phyloP scores from a whole-genome alignment of 2,888 invertebrate genomes.

The Thalpophila matura region DNA sequence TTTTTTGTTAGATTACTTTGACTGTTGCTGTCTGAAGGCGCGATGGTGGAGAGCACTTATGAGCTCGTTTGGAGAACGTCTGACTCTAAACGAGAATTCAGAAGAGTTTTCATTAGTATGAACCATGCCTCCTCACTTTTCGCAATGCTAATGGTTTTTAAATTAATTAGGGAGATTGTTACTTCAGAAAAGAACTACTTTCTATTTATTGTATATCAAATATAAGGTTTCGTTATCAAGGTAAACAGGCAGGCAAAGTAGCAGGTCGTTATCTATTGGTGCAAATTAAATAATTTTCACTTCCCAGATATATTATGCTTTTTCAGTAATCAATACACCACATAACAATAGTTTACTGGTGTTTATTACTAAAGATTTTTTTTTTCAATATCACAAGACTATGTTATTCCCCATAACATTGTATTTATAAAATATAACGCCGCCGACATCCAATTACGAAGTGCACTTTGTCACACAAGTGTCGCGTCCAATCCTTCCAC shows the following conservation, averaged over 20 bases:
- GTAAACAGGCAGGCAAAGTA: too few species aligned
- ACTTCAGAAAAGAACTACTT: too few species aligned
- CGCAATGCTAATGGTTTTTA: not conserved
- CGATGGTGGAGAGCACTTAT: conserved; percentile 45
- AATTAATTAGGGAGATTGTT: too few species aligned
- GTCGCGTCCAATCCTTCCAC: conserved; percentile 50
- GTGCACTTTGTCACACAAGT: conserved; percentile 32
- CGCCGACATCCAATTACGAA: conserved; percentile 16
- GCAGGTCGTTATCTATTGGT: too few species aligned
- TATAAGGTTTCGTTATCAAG: too few species aligned
- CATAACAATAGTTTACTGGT: not conserved
- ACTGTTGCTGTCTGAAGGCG: conserved; percentile 50
- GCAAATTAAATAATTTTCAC: too few species aligned
- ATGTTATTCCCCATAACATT: too few species aligned
- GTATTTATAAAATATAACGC: conserved; percentile 11
- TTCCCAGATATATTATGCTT: too few species aligned
- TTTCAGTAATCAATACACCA: too few species aligned
- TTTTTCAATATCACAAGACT: not conserved
- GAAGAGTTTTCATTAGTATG: conserved; percentile 19
- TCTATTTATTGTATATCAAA: too few species aligned
- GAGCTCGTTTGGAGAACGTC: conserved; percentile 35
- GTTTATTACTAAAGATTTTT: not conserved
- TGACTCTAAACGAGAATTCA: conserved; percentile 23
- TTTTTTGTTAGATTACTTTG: conserved; percentile 66
- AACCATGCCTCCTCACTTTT: not conserved